Base-by-base conservation (phyloP, 2,888 invertebrate genomes). In the Endomychus coccineus region DNA sequence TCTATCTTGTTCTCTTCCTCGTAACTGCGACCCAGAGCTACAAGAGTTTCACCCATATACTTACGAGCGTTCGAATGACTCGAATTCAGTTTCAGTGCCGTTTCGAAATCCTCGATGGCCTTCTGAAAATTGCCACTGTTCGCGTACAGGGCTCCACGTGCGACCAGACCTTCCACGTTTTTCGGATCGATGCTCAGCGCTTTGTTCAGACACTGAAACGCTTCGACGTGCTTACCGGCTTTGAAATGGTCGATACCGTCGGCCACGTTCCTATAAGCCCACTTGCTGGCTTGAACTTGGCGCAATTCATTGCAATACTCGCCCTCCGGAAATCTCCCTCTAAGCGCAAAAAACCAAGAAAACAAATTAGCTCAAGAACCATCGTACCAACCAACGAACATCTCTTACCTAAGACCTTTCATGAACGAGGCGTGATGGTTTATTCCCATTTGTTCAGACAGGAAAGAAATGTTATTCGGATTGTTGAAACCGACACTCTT, bases 161-260 rank as follows among this genome's bases (percentile, higher is more conserved):
- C 92, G 2, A 92, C 91, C 37, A 91, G 71, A 15, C 90, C 92
- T 68, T 92, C 92, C 2, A 91, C 89, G 67, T 92, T 92, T 52
- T 84, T 77, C 1, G 89, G 83, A 67, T 92, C 92, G 52, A 92
- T 92, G 61, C 80, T 86, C 31, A 96, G 68, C 3, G 95, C 96
- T 66, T 89, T 90, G 66, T 92, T 92, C 25, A 92, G 73, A 59
- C 90, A 90, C 62, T 91, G 91, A 68, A 94, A 89, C 21, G 95
- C 95, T 71, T 96, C 95, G 0, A 88, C 83, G 64, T 90, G 90
- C 52, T 87, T 78, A 27, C 91, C 91, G 27, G 84, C 82, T 68
- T 95, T 95, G 69, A 94, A 94, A 69, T 88, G 86, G 58, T 87
- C 85, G 54, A 95, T 92, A 14, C 95, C 95, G 66, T 92, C 89